Evolutionary conservation across 2,113 vertebrate genomes (phyloP).

Genomic region (Prionailurus bengalensis): DNA sequence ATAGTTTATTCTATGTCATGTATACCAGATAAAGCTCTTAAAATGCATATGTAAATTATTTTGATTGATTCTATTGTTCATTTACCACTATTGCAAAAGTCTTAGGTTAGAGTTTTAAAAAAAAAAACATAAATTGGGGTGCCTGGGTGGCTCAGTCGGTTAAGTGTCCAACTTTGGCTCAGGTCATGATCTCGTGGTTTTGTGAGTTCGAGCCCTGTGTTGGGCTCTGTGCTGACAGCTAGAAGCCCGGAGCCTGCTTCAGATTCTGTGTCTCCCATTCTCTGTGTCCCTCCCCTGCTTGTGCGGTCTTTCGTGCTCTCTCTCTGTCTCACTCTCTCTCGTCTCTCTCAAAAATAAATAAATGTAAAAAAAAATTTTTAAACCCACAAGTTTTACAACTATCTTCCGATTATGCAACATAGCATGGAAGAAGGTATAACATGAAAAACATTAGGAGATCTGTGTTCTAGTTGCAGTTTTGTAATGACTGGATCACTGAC

Average conservation of each 20-base stretch:
- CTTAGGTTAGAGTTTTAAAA: neutral
- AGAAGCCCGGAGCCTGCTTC: no score
- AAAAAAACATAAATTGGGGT: neutral
- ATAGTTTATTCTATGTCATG: neutral
- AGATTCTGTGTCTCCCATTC: no score
- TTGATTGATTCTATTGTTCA: neutral
- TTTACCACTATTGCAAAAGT: neutral
- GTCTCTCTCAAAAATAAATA: no score
- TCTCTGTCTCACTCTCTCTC: no score
- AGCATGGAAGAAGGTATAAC: neutral
- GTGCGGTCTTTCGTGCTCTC: no score
- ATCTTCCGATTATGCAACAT: neutral
- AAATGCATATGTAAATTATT: neutral
- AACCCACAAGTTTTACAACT: neutral
- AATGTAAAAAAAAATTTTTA: no score
- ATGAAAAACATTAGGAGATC: neutral
- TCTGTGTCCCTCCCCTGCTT: no score
- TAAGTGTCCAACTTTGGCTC: no score
- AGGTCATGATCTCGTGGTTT: no score
- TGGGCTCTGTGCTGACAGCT: no score
- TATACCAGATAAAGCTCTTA: neutral
- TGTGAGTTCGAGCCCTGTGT: no score
- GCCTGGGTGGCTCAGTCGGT: no score
- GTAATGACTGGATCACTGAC: neutral
- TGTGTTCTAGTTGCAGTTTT: neutral